Percentiles rank a stretch among this genome's conserved stretches.
Conservation (phyloP, 2,113 vertebrate genomes). For the Galbula dea region DNA sequence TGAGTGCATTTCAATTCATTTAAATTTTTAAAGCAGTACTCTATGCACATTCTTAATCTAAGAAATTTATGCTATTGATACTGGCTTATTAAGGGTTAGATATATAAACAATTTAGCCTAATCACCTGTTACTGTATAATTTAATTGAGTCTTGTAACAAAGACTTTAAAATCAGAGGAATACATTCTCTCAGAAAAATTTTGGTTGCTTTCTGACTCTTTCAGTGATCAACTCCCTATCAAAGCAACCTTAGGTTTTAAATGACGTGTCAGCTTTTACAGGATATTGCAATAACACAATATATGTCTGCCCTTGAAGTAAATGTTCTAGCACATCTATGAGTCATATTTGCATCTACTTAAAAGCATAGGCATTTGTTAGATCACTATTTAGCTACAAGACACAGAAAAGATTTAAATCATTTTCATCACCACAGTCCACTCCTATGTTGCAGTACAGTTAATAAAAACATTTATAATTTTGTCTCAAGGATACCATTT, state of each 20-base stretch:
- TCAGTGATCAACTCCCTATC: neutral
- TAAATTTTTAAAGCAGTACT: neutral
- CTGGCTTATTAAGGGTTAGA: neutral
- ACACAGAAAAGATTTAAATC: neutral
- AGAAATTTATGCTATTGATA: neutral
- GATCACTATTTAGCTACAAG: neutral
- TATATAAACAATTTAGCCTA: slow-evolving; percentile 23
- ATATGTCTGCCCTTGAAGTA: slow-evolving; percentile 32
- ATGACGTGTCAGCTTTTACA: slow-evolving; percentile 12
- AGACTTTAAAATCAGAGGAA: neutral
- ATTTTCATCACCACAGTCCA: neutral
- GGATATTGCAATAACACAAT: neutral
- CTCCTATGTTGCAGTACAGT: neutral
- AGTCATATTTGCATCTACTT: slow-evolving; percentile 19
- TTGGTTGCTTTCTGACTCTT: neutral
- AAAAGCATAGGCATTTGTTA: neutral
- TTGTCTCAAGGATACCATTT: neutral
- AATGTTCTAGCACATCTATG: slow-evolving; percentile 25
- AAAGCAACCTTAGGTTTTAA: neutral
- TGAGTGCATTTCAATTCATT: slow-evolving; percentile 27
- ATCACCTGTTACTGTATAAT: neutral
- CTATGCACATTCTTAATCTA: neutral
- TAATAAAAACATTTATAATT: neutral
- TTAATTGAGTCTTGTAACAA: neutral
- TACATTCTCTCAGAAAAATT: neutral